Evolutionary conservation across 2,888 invertebrate species (phyloP), one percentile per base, ranked within the genome.

Genomic region (Apoda limacodes): DNA sequence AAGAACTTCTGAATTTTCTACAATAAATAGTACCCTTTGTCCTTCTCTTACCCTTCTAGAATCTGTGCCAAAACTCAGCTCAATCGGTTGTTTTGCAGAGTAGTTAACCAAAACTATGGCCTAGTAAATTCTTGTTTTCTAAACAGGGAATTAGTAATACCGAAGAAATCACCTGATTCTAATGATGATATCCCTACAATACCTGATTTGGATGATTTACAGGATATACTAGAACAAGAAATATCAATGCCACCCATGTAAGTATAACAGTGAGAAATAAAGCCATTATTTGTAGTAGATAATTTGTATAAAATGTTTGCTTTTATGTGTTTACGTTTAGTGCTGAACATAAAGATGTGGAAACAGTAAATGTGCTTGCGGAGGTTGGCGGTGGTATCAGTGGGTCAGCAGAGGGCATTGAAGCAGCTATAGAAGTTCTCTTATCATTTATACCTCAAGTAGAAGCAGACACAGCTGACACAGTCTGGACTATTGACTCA

Each of bases 111-210:
- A 7, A 29, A 11, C 9, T 13, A 13, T 10, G 4, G n/a, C n/a
- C n/a, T n/a, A n/a, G n/a, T n/a, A n/a, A 28, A 15, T 9, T 13
- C 14, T 5, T 37, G 26, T 32, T 21, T 28, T 21, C 13, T 32
- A 60, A 63, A 30, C 46, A 81, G 81, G 39, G 78, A 80, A 47
- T 66, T 60, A 32, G 50, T 74, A 12, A 67, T 81, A 35, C 80
- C 81, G 2, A 74, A 68, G 34, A 76, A 70, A 38, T 66, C 70
- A 1, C 64, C 69, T 2, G 75, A 75, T 22, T 69, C 70, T 2
- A 59, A 66, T 37, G 76, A 80, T 39, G 82, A 82, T 35, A 82
- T 82, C 30, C 82, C 81, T 6, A 81, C 81, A 2, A 72, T 82
- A 48, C 82, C 82, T 5, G 82, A 82, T 41, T 43, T 78, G 21